phyloP scores from a whole-genome alignment of 2,888 invertebrate species.

The Drymonia ruficornis region DNA sequence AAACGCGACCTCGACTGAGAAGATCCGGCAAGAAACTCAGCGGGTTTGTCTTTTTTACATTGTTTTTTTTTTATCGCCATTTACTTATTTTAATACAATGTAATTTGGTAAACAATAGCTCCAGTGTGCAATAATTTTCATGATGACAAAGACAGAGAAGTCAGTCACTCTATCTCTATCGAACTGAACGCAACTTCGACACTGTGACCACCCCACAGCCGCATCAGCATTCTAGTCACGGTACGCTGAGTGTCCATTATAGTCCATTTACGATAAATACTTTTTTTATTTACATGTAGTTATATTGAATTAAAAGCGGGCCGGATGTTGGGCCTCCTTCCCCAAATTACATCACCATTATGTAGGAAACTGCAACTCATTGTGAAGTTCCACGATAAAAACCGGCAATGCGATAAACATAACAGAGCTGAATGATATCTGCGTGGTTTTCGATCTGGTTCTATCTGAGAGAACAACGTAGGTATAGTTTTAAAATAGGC shows the following conservation, averaged over 20 bases:
- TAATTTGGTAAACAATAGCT: too few species aligned
- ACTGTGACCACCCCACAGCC: conserved; percentile 14
- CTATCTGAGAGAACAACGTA: not conserved
- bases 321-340: conserved; percentile 60
- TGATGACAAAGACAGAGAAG: too few species aligned
- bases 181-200: not conserved
- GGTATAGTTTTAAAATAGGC: too few species aligned
- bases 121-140: too few species aligned
- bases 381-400: conserved; percentile 40
- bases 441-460: conserved; percentile 1
- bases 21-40: too few species aligned
- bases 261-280: conserved; percentile 59
- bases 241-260: conserved; percentile 59
- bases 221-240: conserved; percentile 52
- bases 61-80: too few species aligned
- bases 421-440: not conserved
- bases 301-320: conserved; percentile 61
- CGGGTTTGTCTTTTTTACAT: too few species aligned
- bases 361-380: conserved; percentile 55
- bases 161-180: too few species aligned
- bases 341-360: conserved; percentile 62
- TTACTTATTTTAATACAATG: too few species aligned
- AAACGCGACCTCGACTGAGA: too few species aligned
- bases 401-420: conserved; percentile 5
- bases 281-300: conserved; percentile 54